Conservation (phyloP, 1,140 invertebrate genomes). For the Metopolophium dirhodum region DNA sequence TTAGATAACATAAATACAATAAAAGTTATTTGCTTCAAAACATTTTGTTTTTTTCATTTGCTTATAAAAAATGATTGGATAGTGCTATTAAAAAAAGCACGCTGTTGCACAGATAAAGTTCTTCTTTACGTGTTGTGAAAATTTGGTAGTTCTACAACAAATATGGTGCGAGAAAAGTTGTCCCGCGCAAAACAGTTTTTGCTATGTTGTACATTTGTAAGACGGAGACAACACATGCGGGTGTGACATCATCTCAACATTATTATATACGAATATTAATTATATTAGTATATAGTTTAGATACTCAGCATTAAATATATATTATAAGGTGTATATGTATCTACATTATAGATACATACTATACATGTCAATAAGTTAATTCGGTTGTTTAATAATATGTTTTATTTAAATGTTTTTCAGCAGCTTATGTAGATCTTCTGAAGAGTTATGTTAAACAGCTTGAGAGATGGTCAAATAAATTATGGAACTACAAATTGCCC, state of each 20-base stretch:
- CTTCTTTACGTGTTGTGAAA: too few species aligned
- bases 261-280: not conserved
- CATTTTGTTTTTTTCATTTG: too few species aligned
- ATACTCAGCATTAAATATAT: not conserved
- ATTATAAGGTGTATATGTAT: not conserved
- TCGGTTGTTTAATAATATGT: not conserved
- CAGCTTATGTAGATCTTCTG: slow-evolving; percentile 21
- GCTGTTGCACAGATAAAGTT: too few species aligned
- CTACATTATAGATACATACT: not conserved
- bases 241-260: not conserved
- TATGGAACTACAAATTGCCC: slow-evolving; percentile 39
- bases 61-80: too few species aligned
- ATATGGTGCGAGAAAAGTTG: too few species aligned
- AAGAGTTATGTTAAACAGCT: slow-evolving; percentile 55
- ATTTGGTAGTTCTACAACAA: too few species aligned
- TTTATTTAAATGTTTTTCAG: not conserved
- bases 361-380: not conserved
- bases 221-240: too few species aligned
- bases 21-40: too few species aligned
- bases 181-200: too few species aligned
- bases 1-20: too few species aligned
- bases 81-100: too few species aligned
- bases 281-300: not conserved
- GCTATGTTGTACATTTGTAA: too few species aligned
- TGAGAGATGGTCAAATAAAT: slow-evolving; percentile 52